Conservation (phyloP, 2,797 vertebrate species). For the Myiotriccus ornatus region DNA sequence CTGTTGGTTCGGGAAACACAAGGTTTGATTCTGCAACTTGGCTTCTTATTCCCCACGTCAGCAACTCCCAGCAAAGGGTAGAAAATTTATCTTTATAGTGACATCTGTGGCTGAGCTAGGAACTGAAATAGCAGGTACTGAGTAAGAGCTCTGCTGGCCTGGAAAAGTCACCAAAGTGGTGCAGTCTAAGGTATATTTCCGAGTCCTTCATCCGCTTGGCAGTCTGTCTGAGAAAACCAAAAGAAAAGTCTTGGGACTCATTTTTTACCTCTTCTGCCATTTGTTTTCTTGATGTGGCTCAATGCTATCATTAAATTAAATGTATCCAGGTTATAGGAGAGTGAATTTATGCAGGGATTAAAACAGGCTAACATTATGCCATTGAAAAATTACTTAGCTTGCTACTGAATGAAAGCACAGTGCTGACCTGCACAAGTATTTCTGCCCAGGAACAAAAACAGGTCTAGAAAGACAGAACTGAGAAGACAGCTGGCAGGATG, state of each 20-base stretch:
- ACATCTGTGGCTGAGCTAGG: background rate
- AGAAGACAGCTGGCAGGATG: slow-evolving; percentile 54
- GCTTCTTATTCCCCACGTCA: background rate
- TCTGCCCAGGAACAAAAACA: slow-evolving; percentile 36
- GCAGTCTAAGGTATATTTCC: background rate
- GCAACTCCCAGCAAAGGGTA: background rate
- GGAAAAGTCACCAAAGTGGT: background rate
- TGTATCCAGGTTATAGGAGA: background rate
- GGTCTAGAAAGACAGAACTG: slow-evolving; percentile 40
- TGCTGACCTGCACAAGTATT: slow-evolving; percentile 20
- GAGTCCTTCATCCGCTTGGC: background rate
- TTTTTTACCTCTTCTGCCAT: background rate
- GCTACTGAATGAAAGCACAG: slow-evolving; percentile 6
- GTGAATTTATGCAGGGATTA: slow-evolving; percentile 8
- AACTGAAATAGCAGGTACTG: background rate
- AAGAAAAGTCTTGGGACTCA: background rate
- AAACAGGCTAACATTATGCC: background rate
- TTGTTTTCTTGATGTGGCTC: slow-evolving; percentile 2
- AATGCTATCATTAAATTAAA: background rate
- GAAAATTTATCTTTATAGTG: background rate
- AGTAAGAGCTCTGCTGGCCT: background rate
- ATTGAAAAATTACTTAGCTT: slow-evolving; percentile 24
- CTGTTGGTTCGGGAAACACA: background rate
- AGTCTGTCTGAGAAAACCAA: background rate
- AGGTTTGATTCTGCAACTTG: background rate